phyloP scores from a whole-genome alignment of 2,888 invertebrate species.

The Chromoteleia sp. region DNA sequence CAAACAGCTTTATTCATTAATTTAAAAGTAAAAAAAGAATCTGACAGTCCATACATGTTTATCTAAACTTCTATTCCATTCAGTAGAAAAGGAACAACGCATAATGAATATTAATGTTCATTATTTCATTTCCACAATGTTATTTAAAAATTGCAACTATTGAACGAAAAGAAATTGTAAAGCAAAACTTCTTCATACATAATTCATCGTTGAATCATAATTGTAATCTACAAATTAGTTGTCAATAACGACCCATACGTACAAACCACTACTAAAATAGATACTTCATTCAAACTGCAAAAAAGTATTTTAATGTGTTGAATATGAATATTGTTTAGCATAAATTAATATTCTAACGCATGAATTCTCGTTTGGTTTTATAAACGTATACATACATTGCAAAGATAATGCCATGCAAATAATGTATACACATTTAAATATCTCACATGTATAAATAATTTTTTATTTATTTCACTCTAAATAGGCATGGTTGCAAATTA shows the following conservation, averaged over 20 bases:
- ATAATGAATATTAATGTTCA: background rate
- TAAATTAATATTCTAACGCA: slow-evolving; percentile 38
- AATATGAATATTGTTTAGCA: slow-evolving; percentile 39
- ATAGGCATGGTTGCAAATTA: slow-evolving; percentile 1
- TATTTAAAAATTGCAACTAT: slow-evolving; percentile 3
- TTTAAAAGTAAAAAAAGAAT: slow-evolving; percentile 2
- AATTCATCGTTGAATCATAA: slow-evolving; percentile 39
- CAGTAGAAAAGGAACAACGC: background rate
- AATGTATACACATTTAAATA: slow-evolving; percentile 22
- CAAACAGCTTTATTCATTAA: background rate
- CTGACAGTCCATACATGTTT: background rate
- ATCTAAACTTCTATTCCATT: slow-evolving; percentile 6
- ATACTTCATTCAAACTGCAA: slow-evolving; percentile 25
- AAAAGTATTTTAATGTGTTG: slow-evolving; percentile 43
- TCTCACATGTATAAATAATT: slow-evolving; percentile 6
- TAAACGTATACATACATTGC: slow-evolving; percentile 6
- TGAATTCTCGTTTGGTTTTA: slow-evolving; percentile 10
- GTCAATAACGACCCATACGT: slow-evolving; percentile 36
- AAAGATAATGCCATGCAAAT: slow-evolving; percentile 23
- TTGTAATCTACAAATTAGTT: slow-evolving; percentile 45
- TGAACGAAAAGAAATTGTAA: slow-evolving; percentile 17
- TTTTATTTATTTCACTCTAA: background rate
- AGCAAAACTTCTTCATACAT: slow-evolving; percentile 13
- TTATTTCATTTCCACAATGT: slow-evolving; percentile 11
- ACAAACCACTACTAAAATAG: slow-evolving; percentile 23